Evolutionary conservation across 2,888 invertebrate species (phyloP).

Genomic region (Boloria euphrosyne): DNA sequence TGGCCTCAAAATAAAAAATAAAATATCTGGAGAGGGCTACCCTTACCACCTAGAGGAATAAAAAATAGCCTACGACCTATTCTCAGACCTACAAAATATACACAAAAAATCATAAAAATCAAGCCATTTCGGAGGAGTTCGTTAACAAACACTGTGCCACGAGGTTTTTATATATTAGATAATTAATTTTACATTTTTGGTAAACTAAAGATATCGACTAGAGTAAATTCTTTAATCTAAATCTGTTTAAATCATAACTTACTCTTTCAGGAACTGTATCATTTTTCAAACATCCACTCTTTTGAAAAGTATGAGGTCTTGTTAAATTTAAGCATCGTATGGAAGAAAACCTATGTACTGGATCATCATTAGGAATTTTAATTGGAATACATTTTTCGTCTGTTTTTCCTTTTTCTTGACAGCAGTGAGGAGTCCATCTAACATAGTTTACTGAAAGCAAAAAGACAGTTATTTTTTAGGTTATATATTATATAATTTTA

Average conservation of each 20-base stretch:
- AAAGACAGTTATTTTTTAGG: not conserved
- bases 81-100: too few relatives aligned
- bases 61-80: too few relatives aligned
- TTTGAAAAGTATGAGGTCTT: conserved; percentile 50
- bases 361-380: conserved; percentile 49
- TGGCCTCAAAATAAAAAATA: too few relatives aligned
- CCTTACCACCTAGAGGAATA: too few relatives aligned
- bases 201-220: too few relatives aligned
- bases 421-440: conserved; percentile 50
- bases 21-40: too few relatives aligned
- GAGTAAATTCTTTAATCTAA: too few relatives aligned
- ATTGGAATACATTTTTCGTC: conserved; percentile 49
- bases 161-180: too few relatives aligned
- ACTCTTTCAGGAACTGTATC: conserved; percentile 47
- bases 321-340: conserved; percentile 54
- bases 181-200: not conserved
- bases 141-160: too few relatives aligned
- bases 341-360: conserved; percentile 51
- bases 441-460: conserved; percentile 51
- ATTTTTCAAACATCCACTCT: conserved; percentile 46
- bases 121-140: too few relatives aligned
- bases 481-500: too few relatives aligned
- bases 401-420: conserved; percentile 43
- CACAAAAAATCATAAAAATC: too few relatives aligned
- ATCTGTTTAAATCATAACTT: conserved; percentile 16